Conservation (phyloP, 1,140 invertebrate species). For the Manduca sexta region DNA sequence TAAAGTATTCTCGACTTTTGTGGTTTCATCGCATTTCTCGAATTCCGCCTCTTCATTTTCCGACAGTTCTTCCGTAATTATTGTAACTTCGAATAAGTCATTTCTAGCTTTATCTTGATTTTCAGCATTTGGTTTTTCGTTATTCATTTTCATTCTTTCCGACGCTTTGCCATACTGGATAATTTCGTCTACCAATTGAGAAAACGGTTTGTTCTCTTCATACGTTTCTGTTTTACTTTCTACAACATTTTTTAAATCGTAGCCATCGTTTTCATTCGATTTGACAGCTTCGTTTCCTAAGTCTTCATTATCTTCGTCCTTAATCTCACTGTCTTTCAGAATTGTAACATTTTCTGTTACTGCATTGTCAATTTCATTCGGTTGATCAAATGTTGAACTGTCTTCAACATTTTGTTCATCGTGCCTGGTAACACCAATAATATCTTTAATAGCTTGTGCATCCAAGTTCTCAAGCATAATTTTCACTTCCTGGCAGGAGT, state of each 20-base stretch:
- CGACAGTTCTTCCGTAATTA: neutral
- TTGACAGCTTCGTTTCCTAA: neutral
- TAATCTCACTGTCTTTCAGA: no score
- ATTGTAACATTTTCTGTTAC: no score
- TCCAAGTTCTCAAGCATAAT: no score
- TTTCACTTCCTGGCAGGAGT: no score
- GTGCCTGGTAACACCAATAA: no score
- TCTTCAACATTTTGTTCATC: no score
- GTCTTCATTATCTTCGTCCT: neutral
- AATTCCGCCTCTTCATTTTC: neutral
- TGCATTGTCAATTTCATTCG: no score
- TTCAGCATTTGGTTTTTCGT: slow-evolving; percentile 1
- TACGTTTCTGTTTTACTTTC: slow-evolving; percentile 12
- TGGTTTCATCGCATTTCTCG: no score
- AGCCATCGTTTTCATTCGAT: neutral
- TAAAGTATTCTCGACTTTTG: no score
- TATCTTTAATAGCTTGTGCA: no score
- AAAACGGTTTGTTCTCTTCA: slow-evolving; percentile 23
- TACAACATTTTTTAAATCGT: neutral
- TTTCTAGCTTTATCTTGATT: neutral
- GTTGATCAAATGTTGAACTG: no score
- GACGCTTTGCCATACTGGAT: slow-evolving; percentile 16
- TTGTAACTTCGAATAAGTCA: neutral
- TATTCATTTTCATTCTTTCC: slow-evolving; percentile 3
- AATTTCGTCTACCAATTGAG: slow-evolving; percentile 18